phyloP scores from a whole-genome alignment of 2,113 vertebrate genomes.

The Brienomyrus brachyistius region DNA sequence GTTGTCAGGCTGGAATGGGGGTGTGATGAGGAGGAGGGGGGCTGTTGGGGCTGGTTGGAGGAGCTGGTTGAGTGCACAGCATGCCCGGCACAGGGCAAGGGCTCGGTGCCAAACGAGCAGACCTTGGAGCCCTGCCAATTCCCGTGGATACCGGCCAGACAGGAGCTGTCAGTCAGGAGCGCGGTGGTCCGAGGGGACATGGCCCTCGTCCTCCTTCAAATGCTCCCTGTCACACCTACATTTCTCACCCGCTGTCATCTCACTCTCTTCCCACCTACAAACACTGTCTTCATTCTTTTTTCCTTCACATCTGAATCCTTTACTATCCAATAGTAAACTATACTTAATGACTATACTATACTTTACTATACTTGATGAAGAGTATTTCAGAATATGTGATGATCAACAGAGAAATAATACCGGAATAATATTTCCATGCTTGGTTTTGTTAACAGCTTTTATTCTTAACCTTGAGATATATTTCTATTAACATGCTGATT shows the following conservation, averaged over 20 bases:
- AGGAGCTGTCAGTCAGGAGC: conserved; percentile 15
- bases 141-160: conserved; percentile 1
- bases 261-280: not conserved
- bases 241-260: not conserved
- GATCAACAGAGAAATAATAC: not conserved
- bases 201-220: not conserved
- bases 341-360: no score
- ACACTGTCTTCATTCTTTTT: not conserved
- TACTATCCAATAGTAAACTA: no score
- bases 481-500: not conserved
- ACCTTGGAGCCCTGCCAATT: conserved; percentile 27
- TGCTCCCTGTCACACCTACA: not conserved
- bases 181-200: not conserved
- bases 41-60: not conserved
- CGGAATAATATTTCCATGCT: not conserved
- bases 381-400: not conserved
- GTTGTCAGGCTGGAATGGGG: not conserved
- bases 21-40: not conserved
- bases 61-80: conserved; percentile 23
- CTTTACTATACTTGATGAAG: not conserved
- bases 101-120: conserved; percentile 24
- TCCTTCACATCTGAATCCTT: not conserved
- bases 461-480: not conserved
- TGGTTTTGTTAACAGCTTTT: not conserved
- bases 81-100: not conserved